Evolutionary conservation across 2,888 invertebrate genomes (phyloP), one percentile per base, ranked within the genome.

Genomic region (Andrena camellia): DNA sequence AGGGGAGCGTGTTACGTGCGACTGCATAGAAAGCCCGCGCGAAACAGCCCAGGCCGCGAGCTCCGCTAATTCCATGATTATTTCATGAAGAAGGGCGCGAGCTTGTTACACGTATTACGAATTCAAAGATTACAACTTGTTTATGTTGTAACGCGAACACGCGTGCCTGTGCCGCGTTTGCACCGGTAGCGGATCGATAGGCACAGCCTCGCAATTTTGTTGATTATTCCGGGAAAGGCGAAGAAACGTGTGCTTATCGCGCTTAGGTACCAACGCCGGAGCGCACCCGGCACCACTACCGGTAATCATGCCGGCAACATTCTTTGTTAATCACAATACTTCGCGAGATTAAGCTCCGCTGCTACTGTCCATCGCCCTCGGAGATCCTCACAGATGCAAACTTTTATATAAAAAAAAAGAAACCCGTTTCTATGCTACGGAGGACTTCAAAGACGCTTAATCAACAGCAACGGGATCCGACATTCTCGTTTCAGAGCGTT

Each of bases 81-180:
- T 35, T 70, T 48, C 70, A 60, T 48, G 70, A 70, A 42, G 48
- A 57, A 59, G 59, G 42, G 26, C 59, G 31, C 48, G 26, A 29
- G 70, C 70, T 31, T 60, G 70, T 48, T 70, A 26, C 48, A 20
- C 59, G 59, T 1, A 20, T 60, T 70, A 60, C 26, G 42, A 70
- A 70, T 60, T 70, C 70, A 70, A 48, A 70, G 26, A 20, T 26
- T 26, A 42, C 60, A 59, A 59, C 48, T 31, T 42, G 20, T 60
- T 69, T 60, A 70, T 59, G 26, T 48, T 8, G 17, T 26, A 26
- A n/a, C 42, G 26, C 2, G 42, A 10, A 13, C n/a, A 13, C n/a
- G 57, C 23, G 57, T 57, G 23, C 54, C 31, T 42, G 57, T 10
- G 42, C 26, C n/a, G 6, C n/a, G n/a, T 6, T 69, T 35, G 6